Evolutionary conservation across 2,113 vertebrate genomes (phyloP), one percentile per base, ranked within the genome.

Genomic region (Sorex fumeus): DNA sequence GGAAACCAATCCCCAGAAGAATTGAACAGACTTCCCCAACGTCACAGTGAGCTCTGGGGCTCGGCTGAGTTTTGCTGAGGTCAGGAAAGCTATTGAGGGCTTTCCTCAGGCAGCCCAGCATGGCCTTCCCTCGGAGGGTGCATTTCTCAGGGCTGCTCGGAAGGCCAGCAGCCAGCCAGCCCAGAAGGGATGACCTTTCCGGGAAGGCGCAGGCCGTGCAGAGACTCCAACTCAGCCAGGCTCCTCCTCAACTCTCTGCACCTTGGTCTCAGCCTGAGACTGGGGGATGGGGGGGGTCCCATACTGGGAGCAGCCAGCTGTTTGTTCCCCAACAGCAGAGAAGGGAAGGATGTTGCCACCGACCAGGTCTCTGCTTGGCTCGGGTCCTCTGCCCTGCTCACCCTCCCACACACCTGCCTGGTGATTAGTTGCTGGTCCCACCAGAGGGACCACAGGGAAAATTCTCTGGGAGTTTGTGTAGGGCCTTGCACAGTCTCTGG

Each of bases 371-470:
- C 32, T 0, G 45, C 32, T 0, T 15, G 16, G 53, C 53, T 57
- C 19, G 2, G 53, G 21, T 57, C 10, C 53, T 57, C 19, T 19
- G 53, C 19, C 53, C 15, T 57, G 53, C 19, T 2, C 19, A 19
- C 53, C 53, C 70, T 30, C 12, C 4, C 47, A 8, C 40, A 8
- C 40, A n/a, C 15, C 36, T 27, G 81, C 69, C 19, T 4, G 0
- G 0, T 19, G n/a, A 6, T 72, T 69, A 2, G 23, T 13, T 53
- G 53, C 6, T 12, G 60, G 40, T n/a, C 79, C 0, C 0, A 32
- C 40, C 3, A 27, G 57, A 67, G 67, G 69, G 47, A 4, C 8
- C 25, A 34, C 21, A 25, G 72, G 71, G 66, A 23, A 78, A 82
- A 21, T 1, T 47, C 57, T 4, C 43, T 19, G 0, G 19, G 77